A percentile compares a stretch with the other conserved stretches of the same genome.
Evolutionary conservation across 2,113 vertebrate genomes (phyloP).

Genomic region (Andinoacara biseriatus): DNA sequence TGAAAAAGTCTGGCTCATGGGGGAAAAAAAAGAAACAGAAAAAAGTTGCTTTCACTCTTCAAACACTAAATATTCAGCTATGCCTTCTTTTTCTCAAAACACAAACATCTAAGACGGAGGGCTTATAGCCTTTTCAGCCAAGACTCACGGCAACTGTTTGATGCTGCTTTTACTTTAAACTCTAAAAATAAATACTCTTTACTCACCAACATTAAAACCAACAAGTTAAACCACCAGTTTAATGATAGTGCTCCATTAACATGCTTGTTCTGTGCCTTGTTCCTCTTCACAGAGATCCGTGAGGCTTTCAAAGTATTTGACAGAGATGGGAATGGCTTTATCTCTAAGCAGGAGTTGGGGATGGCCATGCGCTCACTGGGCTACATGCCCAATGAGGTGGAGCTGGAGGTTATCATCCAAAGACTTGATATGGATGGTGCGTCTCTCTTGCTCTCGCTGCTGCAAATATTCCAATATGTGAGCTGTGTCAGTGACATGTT

Average conservation of each 20-base stretch:
- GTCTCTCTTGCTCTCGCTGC: slow-evolving; percentile 31
- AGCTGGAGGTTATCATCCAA: slow-evolving; percentile 96
- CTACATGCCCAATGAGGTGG: slow-evolving; percentile 98
- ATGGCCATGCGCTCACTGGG: slow-evolving; percentile 94
- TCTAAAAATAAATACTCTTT: background rate
- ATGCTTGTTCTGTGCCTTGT: background rate
- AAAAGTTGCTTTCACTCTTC: background rate
- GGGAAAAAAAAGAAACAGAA: background rate
- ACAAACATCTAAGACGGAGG: background rate
- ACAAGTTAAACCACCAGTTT: background rate
- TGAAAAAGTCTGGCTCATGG: background rate
- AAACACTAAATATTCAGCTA: slow-evolving; percentile 3
- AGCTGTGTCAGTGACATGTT: background rate
- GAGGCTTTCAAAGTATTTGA: slow-evolving; percentile 97
- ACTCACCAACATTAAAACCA: background rate
- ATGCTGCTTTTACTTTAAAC: background rate
- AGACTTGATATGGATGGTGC: slow-evolving; percentile 94
- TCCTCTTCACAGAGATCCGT: slow-evolving; percentile 85
- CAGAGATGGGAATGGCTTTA: slow-evolving; percentile 94
- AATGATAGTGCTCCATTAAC: slow-evolving; percentile 6
- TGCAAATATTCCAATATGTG: background rate
- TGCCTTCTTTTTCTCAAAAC: background rate
- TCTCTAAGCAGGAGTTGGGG: slow-evolving; percentile 96
- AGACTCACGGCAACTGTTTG: background rate
- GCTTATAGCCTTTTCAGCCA: background rate